phyloP scores from a whole-genome alignment of 1,140 invertebrate genomes.

The Lordiphosa stackelbergi region DNA sequence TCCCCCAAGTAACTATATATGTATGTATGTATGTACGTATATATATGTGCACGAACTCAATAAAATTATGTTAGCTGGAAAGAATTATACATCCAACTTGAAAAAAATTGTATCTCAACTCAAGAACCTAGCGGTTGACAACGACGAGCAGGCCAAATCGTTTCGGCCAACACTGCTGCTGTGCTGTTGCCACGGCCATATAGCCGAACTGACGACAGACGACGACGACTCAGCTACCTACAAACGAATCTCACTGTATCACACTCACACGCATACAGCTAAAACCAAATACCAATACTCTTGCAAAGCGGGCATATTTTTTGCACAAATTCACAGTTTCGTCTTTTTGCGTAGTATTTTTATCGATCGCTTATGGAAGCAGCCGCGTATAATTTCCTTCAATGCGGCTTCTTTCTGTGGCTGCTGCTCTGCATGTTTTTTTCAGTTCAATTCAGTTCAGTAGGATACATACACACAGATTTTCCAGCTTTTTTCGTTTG shows the following conservation, averaged over 20 bases:
- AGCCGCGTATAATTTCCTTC: slow-evolving; percentile 30
- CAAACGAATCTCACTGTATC: slow-evolving; percentile 63
- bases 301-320: slow-evolving; percentile 39
- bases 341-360: slow-evolving; percentile 70
- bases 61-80: neutral
- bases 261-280: slow-evolving; percentile 23
- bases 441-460: slow-evolving; percentile 15
- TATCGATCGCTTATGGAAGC: slow-evolving; percentile 52
- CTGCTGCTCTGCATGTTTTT: slow-evolving; percentile 4
- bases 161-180: slow-evolving; percentile 51
- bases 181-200: slow-evolving; percentile 54
- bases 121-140: slow-evolving; percentile 7
- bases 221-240: slow-evolving; percentile 54
- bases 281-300: slow-evolving; percentile 37
- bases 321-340: slow-evolving; percentile 71
- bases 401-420: slow-evolving; percentile 25
- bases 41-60: slow-evolving; percentile 19
- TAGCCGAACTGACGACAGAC: slow-evolving; percentile 34
- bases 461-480: slow-evolving; percentile 32
- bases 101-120: too few relatives aligned
- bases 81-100: too few relatives aligned
- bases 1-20: slow-evolving; percentile 34
- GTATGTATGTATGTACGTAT: slow-evolving; percentile 22
- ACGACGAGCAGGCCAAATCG: neutral
- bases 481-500: slow-evolving; percentile 26